Conservation (phyloP, 2,797 vertebrate species). For the Stomatorhinus walkeri region DNA sequence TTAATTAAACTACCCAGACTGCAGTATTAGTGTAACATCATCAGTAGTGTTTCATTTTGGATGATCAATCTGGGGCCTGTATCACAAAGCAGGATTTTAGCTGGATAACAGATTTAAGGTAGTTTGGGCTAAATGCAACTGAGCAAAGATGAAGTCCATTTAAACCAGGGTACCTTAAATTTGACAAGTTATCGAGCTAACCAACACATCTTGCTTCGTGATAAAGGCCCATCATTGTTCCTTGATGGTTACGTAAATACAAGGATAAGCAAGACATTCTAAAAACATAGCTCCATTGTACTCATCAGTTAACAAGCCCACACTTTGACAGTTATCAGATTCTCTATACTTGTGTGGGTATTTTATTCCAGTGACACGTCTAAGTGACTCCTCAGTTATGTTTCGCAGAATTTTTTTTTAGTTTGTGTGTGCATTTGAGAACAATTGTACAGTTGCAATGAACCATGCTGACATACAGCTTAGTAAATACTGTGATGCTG, state of each 20-base stretch:
- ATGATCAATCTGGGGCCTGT: neutral
- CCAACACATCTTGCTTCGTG: neutral
- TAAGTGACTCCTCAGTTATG: neutral
- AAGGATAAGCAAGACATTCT: neutral
- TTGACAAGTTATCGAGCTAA: neutral
- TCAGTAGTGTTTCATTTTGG: neutral
- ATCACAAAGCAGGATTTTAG: neutral
- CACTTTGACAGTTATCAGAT: neutral
- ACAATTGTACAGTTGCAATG: neutral
- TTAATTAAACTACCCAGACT: neutral
- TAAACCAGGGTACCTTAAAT: neutral
- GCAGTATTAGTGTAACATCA: neutral
- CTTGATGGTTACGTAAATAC: neutral
- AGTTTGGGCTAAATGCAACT: neutral
- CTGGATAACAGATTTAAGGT: neutral
- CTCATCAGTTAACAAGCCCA: neutral
- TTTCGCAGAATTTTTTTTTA: neutral
- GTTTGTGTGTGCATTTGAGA: neutral
- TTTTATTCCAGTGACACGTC: neutral
- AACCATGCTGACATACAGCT: neutral
- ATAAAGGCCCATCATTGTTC: neutral
- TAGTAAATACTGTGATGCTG: neutral
- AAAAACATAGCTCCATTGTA: neutral
- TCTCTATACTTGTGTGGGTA: neutral
- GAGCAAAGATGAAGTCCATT: neutral